These are phyloP conservation scores for Sturnus vulgaris DNA, from an alignment of 2,113 vertebrate species.

Conservation along the genomic window DNA sequence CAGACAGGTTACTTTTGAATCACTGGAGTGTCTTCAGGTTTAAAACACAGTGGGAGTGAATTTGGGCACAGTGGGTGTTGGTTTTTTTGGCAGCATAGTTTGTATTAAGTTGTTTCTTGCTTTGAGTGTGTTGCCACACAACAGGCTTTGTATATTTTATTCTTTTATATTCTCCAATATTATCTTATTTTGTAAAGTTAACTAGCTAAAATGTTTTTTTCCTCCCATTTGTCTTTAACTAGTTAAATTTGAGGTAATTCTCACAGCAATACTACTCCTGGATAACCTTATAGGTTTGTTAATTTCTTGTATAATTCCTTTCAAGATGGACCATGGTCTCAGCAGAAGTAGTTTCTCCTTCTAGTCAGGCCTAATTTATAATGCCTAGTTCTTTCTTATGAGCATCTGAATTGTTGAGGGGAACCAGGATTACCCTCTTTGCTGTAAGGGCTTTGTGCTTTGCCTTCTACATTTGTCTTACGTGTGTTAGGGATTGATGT, in stretches of 20 bases:
- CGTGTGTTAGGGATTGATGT: background rate
- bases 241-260: background rate
- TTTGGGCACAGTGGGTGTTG: background rate
- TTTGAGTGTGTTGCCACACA: background rate
- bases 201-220: background rate
- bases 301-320: background rate
- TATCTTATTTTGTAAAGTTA: background rate
- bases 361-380: background rate
- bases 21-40: background rate
- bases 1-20: background rate
- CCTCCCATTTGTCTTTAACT: background rate
- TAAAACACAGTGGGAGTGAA: background rate
- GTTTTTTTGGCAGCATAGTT: background rate
- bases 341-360: background rate
- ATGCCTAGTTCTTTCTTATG: background rate
- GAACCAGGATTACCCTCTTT: background rate
- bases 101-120: background rate
- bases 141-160: background rate
- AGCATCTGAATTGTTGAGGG: background rate
- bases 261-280: background rate
- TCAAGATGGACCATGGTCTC: background rate
- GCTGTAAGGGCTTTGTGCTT: background rate
- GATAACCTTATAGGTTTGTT: background rate
- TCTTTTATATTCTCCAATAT: background rate
- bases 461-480: background rate